Conservation (phyloP, 2,888 invertebrate genomes). For the Chesias legatella region DNA sequence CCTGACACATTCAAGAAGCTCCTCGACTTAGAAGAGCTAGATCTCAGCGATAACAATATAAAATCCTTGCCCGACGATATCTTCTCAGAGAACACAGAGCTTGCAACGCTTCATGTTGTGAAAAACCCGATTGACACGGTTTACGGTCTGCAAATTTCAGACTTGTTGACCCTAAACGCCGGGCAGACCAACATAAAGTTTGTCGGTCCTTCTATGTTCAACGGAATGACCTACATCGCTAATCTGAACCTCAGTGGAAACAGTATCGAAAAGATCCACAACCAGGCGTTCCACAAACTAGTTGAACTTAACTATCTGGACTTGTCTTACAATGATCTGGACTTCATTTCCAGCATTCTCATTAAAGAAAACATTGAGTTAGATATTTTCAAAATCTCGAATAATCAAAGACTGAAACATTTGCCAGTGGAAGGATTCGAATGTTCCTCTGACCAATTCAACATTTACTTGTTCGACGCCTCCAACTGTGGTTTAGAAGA, state of each 20-base stretch:
- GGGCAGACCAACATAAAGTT: conserved; percentile 84
- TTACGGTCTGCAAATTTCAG: conserved; percentile 80
- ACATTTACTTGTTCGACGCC: conserved; percentile 86
- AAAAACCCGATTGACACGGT: conserved; percentile 85
- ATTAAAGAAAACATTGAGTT: conserved; percentile 85
- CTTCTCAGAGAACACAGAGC: conserved; percentile 83
- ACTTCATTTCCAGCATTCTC: conserved; percentile 83
- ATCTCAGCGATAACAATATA: conserved; percentile 86
- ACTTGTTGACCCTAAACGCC: conserved; percentile 84
- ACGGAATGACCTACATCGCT: conserved; percentile 82
- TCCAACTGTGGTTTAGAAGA: conserved; percentile 85
- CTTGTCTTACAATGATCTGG: conserved; percentile 86
- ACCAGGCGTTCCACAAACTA: conserved; percentile 84
- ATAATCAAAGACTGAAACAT: conserved; percentile 84
- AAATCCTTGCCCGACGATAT: conserved; percentile 81
- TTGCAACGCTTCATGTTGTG: conserved; percentile 85
- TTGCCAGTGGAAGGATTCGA: conserved; percentile 85
- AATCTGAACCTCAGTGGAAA: conserved; percentile 86
- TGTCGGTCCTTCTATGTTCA: conserved; percentile 83
- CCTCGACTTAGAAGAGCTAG: conserved; percentile 84
- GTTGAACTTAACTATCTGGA: conserved; percentile 85
- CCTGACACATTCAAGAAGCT: conserved; percentile 82
- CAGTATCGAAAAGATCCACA: conserved; percentile 83
- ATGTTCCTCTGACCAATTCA: conserved; percentile 80
- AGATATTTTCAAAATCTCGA: conserved; percentile 85